Evolutionary conservation across 92 coral and sea anemone genomes (phyloP), one percentile per base, ranked within the genome.

Genomic region (Pocillopora meandrina): DNA sequence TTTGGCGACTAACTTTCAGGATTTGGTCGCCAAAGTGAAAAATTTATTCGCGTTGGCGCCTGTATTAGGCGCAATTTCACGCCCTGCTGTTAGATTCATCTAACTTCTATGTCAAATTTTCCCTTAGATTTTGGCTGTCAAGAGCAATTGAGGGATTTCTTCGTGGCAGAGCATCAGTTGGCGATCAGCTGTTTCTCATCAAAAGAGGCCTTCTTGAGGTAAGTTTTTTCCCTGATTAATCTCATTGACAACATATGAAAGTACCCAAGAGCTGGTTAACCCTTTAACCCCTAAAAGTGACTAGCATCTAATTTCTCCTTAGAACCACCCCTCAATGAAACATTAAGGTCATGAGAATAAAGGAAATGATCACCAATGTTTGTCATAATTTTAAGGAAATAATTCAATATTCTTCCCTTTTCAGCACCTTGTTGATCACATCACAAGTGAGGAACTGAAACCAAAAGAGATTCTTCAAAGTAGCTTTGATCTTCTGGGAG

Each of bases 71-170:
- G n/a, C n/a, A n/a, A n/a, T n/a, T n/a, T n/a, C n/a, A n/a, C n/a
- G n/a, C n/a, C n/a, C n/a, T n/a, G n/a, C n/a, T n/a, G n/a, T n/a
- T n/a, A n/a, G n/a, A n/a, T 16, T 19, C 0, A 9, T n/a, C 87
- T 10, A 47, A 10, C 12, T 81, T 58, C 20, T 35, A 12, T 70
- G 19, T n/a, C n/a, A 1, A 42, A 31, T 52, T 52, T 18, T 14
- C 62, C 69, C 16, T 13, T 0, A 92, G 98, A 65, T 97, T 97
- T 87, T 97, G 99, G 99, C 90, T 97, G 20, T 97, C 99, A 72
- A 89, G 99, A 5, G 99, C 99, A 12, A 95, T 97, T 47, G 99
- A 97, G 71, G 99, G 99, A 56, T 97, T 97, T 92, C 89, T 97
- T 8, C 91, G 99, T 23, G 99, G 99, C 16, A 87, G 95, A 77